Evolutionary conservation across 2,113 vertebrate species (phyloP), one percentile per base, ranked within the genome.

Genomic region (Lepus europaeus): DNA sequence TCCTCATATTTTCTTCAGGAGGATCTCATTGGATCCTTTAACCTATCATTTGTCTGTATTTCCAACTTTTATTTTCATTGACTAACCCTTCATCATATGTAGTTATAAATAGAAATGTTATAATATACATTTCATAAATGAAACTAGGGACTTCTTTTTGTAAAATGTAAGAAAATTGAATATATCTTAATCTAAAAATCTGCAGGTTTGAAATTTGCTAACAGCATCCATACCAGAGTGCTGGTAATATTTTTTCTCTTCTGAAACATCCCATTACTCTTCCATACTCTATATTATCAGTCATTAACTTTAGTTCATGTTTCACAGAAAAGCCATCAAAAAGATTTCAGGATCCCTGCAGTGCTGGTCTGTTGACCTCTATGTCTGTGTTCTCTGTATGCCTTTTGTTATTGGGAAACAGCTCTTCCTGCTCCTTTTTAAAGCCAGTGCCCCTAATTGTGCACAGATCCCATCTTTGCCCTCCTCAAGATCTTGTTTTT

Each of bases 121-220:
- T 14, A 80, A 27, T 2, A 31, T 22, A 36, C 3, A 20, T 36
- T 59, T 20, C 66, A 14, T 77, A 64, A 86, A 23, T 9, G 68
- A 90, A 86, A 31, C n/a, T 63, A 80, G 51, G 70, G 85, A 89
- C 2, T 3, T 13, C 11, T 61, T 10, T 83, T 36, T 63, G 8
- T 76, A 56, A 90, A 73, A 53, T 53, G 12, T 36, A 39, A 93
- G 72, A 89, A 89, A 92, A 85, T 89, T 76, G 73, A 5, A 78
- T 45, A 8, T 2, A 31, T 6, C 22, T 63, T 82, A 83, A 69
- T 83, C 17, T 73, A 78, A 78, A 91, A 86, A 20, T 72, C 10
- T 80, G 61, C 39, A 33, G 33, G 9, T 49, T 68, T 73, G 69
- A 76, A 68, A 82, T 93, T 95, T 63, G 13, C 51, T 82, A 89